Base-by-base conservation (phyloP, 2,888 invertebrate species). In the Melanargia galathea region DNA sequence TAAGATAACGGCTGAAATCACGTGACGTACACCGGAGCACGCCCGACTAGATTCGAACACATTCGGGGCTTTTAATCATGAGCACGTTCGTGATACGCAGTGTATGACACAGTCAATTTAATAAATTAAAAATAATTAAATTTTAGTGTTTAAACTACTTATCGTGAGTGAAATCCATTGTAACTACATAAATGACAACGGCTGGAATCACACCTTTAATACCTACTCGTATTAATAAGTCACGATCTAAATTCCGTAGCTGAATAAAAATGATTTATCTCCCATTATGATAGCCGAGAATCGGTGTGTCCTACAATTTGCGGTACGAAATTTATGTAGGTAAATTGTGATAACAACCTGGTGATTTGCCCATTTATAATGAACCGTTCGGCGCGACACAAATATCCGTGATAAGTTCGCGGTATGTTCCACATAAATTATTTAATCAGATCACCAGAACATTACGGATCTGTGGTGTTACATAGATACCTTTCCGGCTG, bases 351-450 rank as follows among this genome's bases (percentile, higher is more conserved):
- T 51, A 59, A 59, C 59, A 49, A 51, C 43, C 35, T 46, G 16
- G n/a, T 40, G 10, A 63, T 62, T 58, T 63, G 65, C 63, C 63
- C 52, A 40, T 62, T 67, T 57, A 60, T 49, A 64, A 65, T 55
- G 57, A 51, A 66, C 30, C 61, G 67, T 65, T 71, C 69, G 67
- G 67, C 61, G 67, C 62, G 64, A 69, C 67, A 74, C 68, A 77
- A 75, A 79, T 85, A 87, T 89, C 89, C 87, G 87, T 78, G 70
- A 87, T 77, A 78, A 74, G 74, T 88, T 87, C 87, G 79, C 75
- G 71, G 85, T 87, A 87, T 73, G 71, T 82, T 80, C 81, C 75
- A 80, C 78, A 87, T 86, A 83, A 86, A 87, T 88, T 86, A 89
- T 84, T 79, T 80, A 87, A 84, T 81, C 83, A 84, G 83, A 82